phyloP scores from a whole-genome alignment of 1,140 invertebrate genomes.

The Vollenhovia emeryi region DNA sequence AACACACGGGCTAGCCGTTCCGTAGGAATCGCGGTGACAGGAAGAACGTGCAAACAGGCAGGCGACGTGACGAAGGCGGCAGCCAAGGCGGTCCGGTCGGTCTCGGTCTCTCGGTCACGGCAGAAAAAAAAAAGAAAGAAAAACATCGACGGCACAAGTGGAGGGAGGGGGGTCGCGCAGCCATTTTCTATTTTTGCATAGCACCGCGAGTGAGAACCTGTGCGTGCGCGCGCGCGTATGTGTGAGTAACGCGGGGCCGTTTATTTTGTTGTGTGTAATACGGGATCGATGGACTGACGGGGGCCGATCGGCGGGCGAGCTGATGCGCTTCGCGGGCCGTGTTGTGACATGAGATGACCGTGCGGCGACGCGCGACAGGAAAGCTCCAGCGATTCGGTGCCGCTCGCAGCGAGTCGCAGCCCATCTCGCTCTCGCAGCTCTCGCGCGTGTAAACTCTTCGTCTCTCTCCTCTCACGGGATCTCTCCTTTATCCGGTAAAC shows the following conservation, averaged over 20 bases:
- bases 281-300: slow-evolving; percentile 74
- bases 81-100: background rate
- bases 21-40: slow-evolving; percentile 60
- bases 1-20: background rate
- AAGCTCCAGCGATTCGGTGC: slow-evolving; percentile 49
- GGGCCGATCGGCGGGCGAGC: slow-evolving; percentile 64
- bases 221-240: slow-evolving; percentile 74
- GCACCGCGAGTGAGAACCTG: slow-evolving; percentile 79
- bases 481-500: slow-evolving; percentile 48
- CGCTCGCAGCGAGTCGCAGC: slow-evolving; percentile 27
- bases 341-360: slow-evolving; percentile 72
- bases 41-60: background rate
- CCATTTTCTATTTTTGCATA: slow-evolving; percentile 86
- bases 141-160: slow-evolving; percentile 57
- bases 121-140: too few relatives aligned
- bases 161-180: slow-evolving; percentile 79
- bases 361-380: slow-evolving; percentile 66
- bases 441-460: slow-evolving; percentile 70
- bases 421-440: slow-evolving; percentile 64
- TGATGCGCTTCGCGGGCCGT: slow-evolving; percentile 29
- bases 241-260: slow-evolving; percentile 73
- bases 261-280: slow-evolving; percentile 69
- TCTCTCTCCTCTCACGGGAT: slow-evolving; percentile 59
- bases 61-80: background rate
- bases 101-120: too few relatives aligned